Percentiles rank a stretch among this genome's conserved stretches.
phyloP scores from a whole-genome alignment of 1,140 invertebrate genomes.

The Leptopilina clavipes region DNA sequence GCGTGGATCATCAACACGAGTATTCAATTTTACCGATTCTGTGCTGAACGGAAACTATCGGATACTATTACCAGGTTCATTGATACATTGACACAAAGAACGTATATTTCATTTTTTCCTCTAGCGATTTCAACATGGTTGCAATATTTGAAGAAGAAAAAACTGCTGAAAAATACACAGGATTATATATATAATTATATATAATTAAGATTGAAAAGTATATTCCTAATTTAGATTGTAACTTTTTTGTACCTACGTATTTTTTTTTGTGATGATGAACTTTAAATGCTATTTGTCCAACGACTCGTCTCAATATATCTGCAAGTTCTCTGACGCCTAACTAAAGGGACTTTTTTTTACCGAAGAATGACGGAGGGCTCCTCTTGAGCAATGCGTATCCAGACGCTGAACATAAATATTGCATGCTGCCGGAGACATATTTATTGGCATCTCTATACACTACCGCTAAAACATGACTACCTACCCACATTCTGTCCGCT shows the following conservation, averaged over 20 bases:
- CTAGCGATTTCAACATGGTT: no score
- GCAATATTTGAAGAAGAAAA: no score
- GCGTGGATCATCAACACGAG: slow-evolving; percentile 8
- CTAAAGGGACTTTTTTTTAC: slow-evolving; percentile 53
- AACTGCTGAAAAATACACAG: no score
- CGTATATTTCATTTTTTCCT: neutral
- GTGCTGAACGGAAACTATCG: slow-evolving; percentile 52
- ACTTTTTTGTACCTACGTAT: neutral
- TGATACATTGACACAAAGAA: slow-evolving; percentile 46
- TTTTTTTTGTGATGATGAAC: slow-evolving; percentile 38
- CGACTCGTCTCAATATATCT: slow-evolving; percentile 63
- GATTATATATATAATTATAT: neutral
- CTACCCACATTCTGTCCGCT: slow-evolving; percentile 20
- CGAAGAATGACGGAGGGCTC: slow-evolving; percentile 49
- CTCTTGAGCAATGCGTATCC: slow-evolving; percentile 53
- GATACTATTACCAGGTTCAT: slow-evolving; percentile 53
- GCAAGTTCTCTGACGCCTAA: slow-evolving; percentile 45
- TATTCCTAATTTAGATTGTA: slow-evolving; percentile 4
- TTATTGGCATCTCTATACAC: slow-evolving; percentile 70
- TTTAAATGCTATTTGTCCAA: slow-evolving; percentile 41
- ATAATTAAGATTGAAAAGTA: neutral
- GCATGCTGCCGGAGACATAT: slow-evolving; percentile 69
- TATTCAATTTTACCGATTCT: slow-evolving; percentile 34
- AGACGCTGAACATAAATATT: slow-evolving; percentile 70
- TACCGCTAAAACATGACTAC: slow-evolving; percentile 61